Conservation (phyloP, 1,140 invertebrate genomes). For the Papilio dardanus region DNA sequence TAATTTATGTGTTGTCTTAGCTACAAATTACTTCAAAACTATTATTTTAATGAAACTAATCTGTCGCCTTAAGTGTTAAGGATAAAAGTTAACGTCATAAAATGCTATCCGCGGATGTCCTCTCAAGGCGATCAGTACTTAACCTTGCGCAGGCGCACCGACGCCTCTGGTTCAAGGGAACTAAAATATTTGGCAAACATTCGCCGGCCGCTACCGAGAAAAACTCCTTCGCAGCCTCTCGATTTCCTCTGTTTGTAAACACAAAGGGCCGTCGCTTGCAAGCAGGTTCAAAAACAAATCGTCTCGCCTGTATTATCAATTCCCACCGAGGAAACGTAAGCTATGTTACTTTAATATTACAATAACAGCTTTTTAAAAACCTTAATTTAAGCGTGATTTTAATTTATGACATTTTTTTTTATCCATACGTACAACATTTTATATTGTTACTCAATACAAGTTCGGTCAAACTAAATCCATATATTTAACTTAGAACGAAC, state of each 20-base stretch:
- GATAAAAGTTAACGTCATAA: conserved; percentile 25
- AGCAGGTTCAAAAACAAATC: not conserved
- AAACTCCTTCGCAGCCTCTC: not conserved
- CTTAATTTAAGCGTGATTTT: too few relatives aligned
- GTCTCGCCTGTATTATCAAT: not conserved
- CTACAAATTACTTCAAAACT: not conserved
- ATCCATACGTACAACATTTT: too few relatives aligned
- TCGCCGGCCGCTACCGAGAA: conserved; percentile 5
- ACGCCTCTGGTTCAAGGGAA: conserved; percentile 41
- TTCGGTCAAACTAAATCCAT: not conserved
- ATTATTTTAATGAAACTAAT: not conserved
- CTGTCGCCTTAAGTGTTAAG: not conserved
- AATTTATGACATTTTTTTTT: too few relatives aligned
- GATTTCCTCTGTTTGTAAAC: conserved; percentile 22
- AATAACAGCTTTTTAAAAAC: not conserved
- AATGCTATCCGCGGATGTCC: not conserved
- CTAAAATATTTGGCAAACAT: conserved; percentile 23
- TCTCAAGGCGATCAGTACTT: conserved; percentile 5
- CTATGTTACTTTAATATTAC: too few relatives aligned
- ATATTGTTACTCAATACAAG: not conserved
- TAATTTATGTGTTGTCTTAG: too few relatives aligned
- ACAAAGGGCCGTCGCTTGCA: not conserved
- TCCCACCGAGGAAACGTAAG: not conserved
- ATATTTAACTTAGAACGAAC: not conserved
- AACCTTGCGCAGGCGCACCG: conserved; percentile 19